Evolutionary conservation across 2,888 invertebrate species (phyloP), one percentile per base, ranked within the genome.

Genomic region (Temnothorax unifasciatus): DNA sequence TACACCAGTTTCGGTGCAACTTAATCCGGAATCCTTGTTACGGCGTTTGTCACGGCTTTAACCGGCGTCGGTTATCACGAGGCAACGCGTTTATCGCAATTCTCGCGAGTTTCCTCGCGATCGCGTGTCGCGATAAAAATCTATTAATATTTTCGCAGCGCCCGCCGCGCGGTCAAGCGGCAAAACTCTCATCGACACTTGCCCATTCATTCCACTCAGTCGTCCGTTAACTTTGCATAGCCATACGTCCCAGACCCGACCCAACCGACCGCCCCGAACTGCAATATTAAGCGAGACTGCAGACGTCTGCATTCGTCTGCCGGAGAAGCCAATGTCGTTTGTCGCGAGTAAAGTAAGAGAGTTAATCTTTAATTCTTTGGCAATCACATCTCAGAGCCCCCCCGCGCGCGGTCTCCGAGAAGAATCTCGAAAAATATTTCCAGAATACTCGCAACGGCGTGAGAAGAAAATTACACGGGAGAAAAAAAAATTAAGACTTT

Each of bases 141-240:
- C 54, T 41, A 34, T 79, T 69, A 59, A 79, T 69, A 69, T 69
- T 79, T 79, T 69, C 34, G 57, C 29, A 44, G 29, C 77, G 57
- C n/a, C 34, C 29, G 29, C 29, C 29, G 29, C 3, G 54, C 15
- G 34, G 44, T 9, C 44, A 13, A 29, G 4, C 59, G 50, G 47
- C 69, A 47, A 79, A 4, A 5, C 15, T 47, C 44, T 57, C 77
- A 79, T 79, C 77, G 77, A 79, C 69, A 59, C 69, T 69, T 79
- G 57, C 29, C 69, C 44, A 69, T 69, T 77, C 57, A 79, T 79
- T 59, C 34, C 57, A 69, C 69, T 79, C 57, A 21, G 69, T 50
- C 44, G 34, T 18, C 47, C 13, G 57, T 79, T 79, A 79, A 79
- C 13, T 59, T 79, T 79, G 71, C 79, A 79, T 71, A 71, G 34